These are phyloP conservation scores for Lepisosteus oculatus DNA, from an alignment of 2,113 vertebrate species.

Conservation along the genomic window DNA sequence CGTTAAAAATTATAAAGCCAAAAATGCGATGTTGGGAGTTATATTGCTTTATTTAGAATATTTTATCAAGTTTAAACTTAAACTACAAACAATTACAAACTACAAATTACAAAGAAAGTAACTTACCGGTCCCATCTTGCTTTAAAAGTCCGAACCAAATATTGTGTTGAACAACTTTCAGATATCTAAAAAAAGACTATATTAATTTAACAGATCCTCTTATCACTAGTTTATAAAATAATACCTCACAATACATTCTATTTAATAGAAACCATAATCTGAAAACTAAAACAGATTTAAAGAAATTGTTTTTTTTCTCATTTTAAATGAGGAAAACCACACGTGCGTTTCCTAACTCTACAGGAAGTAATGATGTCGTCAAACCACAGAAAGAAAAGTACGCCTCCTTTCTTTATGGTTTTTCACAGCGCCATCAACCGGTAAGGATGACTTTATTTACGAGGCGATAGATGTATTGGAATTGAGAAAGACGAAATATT, in stretches of 20 bases:
- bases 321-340: slow-evolving; percentile 4
- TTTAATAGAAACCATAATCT: neutral
- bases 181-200: neutral
- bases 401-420: neutral
- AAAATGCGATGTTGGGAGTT: too few relatives aligned
- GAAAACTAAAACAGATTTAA: too few relatives aligned
- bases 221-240: neutral
- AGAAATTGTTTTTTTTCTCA: neutral
- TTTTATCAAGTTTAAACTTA: too few relatives aligned
- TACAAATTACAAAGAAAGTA: neutral
- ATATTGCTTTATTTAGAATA: too few relatives aligned
- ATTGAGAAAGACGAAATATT: neutral
- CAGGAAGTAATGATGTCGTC: slow-evolving; percentile 33
- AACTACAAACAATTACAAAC: too few relatives aligned
- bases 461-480: neutral
- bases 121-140: slow-evolving; percentile 34
- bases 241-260: neutral
- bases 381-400: neutral
- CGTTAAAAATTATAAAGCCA: too few relatives aligned
- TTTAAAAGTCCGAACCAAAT: neutral
- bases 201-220: neutral
- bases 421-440: slow-evolving; percentile 4
- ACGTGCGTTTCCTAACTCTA: slow-evolving; percentile 23
- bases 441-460: neutral
- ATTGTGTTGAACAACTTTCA: neutral